Base-by-base conservation (phyloP, 2,888 invertebrate genomes). In the Sarcophaga subvicina region DNA sequence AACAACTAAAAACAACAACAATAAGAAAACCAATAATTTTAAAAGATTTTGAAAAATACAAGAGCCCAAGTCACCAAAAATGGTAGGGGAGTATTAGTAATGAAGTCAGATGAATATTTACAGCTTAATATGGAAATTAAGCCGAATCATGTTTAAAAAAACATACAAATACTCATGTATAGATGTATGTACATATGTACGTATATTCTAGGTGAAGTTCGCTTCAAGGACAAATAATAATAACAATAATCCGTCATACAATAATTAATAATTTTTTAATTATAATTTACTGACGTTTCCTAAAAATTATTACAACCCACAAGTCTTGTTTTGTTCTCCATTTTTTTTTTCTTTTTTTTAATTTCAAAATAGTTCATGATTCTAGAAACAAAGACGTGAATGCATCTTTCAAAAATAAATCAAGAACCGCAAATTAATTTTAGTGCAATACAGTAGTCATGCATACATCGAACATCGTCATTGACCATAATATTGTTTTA, bases 401-500 rank as follows among this genome's bases (percentile, higher is more conserved):
- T 70, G 27, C 54, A 82, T 47, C 45, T 60, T 10, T 62, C 49
- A 27, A 10, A 37, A 37, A 37, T 37, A 37, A 37, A 37, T 37
- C 37, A 37, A 37, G 2, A 37, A 70, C 82, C 82, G 49, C 82
- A 70, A 63, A 37, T 10, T 8, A 37, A 37, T 37, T 37, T 37
- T 8, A 37, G 3, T 37, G 37, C 37, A 37, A 37, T 70, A 49
- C 12, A 70, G 22, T 20, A 47, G 22, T 64, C 37, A 47, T 75
- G 11, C 17, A 62, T 62, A 62, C 72, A 37, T 73, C 63, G 67
- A 54, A 25, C 49, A 62, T 67, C 62, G 72, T 11, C 80, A 71
- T 80, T 85, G 84, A 80, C 66, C 84, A 80, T 80, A 66, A 76
- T 66, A 76, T 80, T 66, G 75, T 71, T 85, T 76, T 80, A 80